Percentiles rank a stretch among this genome's conserved stretches.
Evolutionary conservation across 2,113 vertebrate genomes (phyloP).

Genomic region (Pipa parva): DNA sequence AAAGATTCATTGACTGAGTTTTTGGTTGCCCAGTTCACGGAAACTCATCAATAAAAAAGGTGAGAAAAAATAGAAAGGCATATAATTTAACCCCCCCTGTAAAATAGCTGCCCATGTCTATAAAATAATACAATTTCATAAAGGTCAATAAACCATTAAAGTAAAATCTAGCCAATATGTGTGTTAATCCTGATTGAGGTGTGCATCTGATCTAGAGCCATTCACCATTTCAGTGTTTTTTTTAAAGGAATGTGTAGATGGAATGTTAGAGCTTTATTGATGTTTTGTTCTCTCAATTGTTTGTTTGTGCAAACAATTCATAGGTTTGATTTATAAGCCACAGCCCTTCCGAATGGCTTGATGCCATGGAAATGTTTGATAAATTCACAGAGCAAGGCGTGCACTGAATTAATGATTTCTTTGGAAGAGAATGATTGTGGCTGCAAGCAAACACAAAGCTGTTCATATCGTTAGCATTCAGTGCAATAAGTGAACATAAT

Average conservation of each 20-base stretch:
- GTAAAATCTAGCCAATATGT: too few species aligned
- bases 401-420: constrained; percentile 22
- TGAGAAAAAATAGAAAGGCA: too few species aligned
- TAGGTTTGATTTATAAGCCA: background rate
- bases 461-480: background rate
- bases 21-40: too few species aligned
- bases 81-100: too few species aligned
- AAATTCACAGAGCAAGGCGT: constrained; percentile 23
- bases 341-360: background rate
- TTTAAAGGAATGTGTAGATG: constrained; percentile 47
- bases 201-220: too few species aligned
- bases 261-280: background rate
- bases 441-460: constrained; percentile 26
- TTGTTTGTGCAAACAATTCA: constrained; percentile 4
- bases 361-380: constrained; percentile 38
- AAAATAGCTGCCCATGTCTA: too few species aligned
- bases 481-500: background rate
- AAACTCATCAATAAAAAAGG: too few species aligned
- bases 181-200: too few species aligned
- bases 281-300: background rate
- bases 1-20: too few species aligned
- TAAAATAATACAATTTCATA: too few species aligned
- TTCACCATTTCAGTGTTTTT: constrained; percentile 30
- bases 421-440: background rate
- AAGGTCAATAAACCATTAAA: too few species aligned